Evolutionary conservation across 2,113 vertebrate species (phyloP), one percentile per base, ranked within the genome.

Genomic region (Ophthalmolycus amberensis): DNA sequence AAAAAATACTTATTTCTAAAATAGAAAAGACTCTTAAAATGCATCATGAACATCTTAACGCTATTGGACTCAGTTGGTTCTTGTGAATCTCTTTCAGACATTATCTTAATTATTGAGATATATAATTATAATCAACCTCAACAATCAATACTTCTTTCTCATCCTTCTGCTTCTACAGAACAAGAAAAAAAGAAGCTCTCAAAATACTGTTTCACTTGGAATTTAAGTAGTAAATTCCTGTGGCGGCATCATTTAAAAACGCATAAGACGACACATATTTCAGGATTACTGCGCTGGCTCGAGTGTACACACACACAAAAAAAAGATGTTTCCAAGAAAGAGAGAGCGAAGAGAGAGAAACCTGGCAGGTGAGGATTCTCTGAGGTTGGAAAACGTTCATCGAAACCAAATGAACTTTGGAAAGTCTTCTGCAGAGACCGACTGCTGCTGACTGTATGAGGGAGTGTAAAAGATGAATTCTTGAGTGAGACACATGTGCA

Each of bases 361-460:
- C 27, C 84, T 82, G 88, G 86, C 89, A 86, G 89, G 86, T 90
- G 79, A 86, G 42, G 60, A 75, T 59, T 37, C 66, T 82, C 38
- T 80, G 78, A 86, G 80, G 81, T 48, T 72, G 81, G 84, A 88
- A 80, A 68, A 64, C 42, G 18, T 86, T 88, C 82, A 85, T 71
- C 3, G 52, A 80, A 86, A 82, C 79, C 84, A 88, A 79, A 80
- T 83, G 84, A 90, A 84, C 76, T 71, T 66, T 74, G 1, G 14
- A 72, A 90, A 75, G 71, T 82, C 79, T 86, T 64, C 27, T 44
- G 76, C 16, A 78, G 48, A 66, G 71, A 32, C 52, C 0, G 64
- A 44, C 60, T 11, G 79, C 69, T 77, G 38, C 84, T 86, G 76
- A 48, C 81, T 65, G 80, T 46, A 5, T 3, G 67, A 71, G 79